Base-by-base conservation (phyloP, 2,797 vertebrate genomes). In the Saxicola maurus region DNA sequence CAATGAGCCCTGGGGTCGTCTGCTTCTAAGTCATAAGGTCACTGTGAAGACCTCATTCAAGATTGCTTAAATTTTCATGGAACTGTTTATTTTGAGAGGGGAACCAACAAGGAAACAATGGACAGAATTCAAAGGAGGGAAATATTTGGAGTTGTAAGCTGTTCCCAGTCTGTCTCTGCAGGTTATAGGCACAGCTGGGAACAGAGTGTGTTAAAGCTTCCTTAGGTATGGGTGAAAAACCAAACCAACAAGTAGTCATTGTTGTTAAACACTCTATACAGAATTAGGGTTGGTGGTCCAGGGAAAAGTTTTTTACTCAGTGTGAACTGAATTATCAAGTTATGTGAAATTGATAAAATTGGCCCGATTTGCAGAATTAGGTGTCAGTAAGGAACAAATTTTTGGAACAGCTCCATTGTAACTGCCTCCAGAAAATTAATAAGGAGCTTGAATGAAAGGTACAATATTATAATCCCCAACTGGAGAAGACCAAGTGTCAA, bases 41-140 rank as follows among this genome's bases (percentile, higher is more conserved):
- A 27, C 31, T 66, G 60, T n/a, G 75, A 93, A 57, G 42, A 92
- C n/a, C 52, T 31, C 52, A 19, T 75, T 78, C 48, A 55, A 66
- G 73, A 83, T 81, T 93, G 91, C 80, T 86, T 52, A 85, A 73
- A 86, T 71, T 82, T 89, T 88, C 81, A 57, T 77, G 67, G 56
- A 92, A 82, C 15, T 81, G 73, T 92, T 91, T 95, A 83, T 18
- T 92, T 86, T 81, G 37, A 76, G 89, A 66, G 19, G 24, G 77
- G 60, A 89, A 79, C 28, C 1, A 9, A 53, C 66, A 89, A 89
- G 27, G 23, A 91, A 89, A 61, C 3, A 0, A 72, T 11, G 21
- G 66, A 79, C 66, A 78, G 38, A 85, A 78, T 89, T 89, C 76
- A 49, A 89, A 92, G 55, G 24, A 40, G 31, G 59, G 45, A 64